These are phyloP conservation scores for Acronicta leporina DNA, from an alignment of 2,888 invertebrate genomes.

Conservation along the genomic window DNA sequence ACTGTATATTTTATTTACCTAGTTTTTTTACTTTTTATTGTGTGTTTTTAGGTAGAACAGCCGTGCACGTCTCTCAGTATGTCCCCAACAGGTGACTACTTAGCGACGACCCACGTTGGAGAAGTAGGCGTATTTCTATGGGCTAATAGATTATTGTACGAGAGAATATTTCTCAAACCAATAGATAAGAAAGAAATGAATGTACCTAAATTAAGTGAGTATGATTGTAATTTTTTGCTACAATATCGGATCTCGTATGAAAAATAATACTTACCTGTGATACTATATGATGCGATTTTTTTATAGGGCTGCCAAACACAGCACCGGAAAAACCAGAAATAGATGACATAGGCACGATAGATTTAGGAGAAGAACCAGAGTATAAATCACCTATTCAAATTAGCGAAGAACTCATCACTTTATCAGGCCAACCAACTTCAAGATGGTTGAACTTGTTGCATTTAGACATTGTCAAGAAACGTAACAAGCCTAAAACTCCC, in stretches of 20 bases:
- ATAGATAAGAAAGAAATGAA: slow-evolving; percentile 84
- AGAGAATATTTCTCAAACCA: slow-evolving; percentile 94
- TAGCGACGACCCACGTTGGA: slow-evolving; percentile 96
- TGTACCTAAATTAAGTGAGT: slow-evolving; percentile 81
- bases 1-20: too few species aligned
- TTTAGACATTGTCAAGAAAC: slow-evolving; percentile 94
- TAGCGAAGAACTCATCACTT: slow-evolving; percentile 93
- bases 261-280: too few species aligned
- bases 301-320: slow-evolving; percentile 79
- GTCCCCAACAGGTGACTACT: slow-evolving; percentile 96
- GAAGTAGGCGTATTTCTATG: slow-evolving; percentile 97
- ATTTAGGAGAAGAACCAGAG: slow-evolving; percentile 85
- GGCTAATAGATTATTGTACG: slow-evolving; percentile 96
- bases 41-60: slow-evolving; percentile 89
- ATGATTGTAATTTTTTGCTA: slow-evolving; percentile 9
- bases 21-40: neutral
- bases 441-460: slow-evolving; percentile 97
- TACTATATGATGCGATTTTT: slow-evolving; percentile 10
- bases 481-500: slow-evolving; percentile 96
- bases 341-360: slow-evolving; percentile 79
- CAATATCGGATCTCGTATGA: slow-evolving; percentile 1
- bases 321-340: slow-evolving; percentile 84
- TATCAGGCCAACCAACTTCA: slow-evolving; percentile 95
- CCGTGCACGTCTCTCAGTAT: slow-evolving; percentile 96
- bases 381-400: slow-evolving; percentile 94